phyloP scores from a whole-genome alignment of 2,888 invertebrate species.

The Euplexia lucipara region DNA sequence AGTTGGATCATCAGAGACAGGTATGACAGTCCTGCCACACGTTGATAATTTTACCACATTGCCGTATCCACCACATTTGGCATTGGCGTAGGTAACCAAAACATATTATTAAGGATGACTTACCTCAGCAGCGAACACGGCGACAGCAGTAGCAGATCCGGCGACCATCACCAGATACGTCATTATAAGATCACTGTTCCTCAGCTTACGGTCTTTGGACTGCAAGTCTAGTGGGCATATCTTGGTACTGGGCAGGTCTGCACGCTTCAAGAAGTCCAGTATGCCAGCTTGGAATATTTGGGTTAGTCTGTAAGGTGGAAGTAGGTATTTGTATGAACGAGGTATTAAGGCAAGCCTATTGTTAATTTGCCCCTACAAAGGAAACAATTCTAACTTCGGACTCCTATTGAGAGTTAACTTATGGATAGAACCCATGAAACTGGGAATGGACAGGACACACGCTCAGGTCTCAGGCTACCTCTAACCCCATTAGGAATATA shows the following conservation, averaged over 20 bases:
- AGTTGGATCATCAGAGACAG: too few relatives aligned
- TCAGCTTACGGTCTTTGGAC: constrained; percentile 94
- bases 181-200: constrained; percentile 94
- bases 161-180: constrained; percentile 94
- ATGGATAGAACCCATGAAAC: too few relatives aligned
- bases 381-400: neutral
- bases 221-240: constrained; percentile 96
- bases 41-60: too few relatives aligned
- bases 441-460: too few relatives aligned
- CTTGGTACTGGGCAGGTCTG: constrained; percentile 93
- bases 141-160: constrained; percentile 92
- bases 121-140: constrained; percentile 93
- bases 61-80: too few relatives aligned
- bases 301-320: constrained; percentile 89
- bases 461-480: too few relatives aligned
- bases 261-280: constrained; percentile 92
- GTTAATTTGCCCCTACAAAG: neutral
- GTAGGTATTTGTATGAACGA: neutral
- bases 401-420: neutral
- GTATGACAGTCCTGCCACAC: too few relatives aligned
- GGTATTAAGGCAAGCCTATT: neutral
- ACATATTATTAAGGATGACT: neutral
- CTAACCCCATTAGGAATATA: too few relatives aligned
- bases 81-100: neutral
- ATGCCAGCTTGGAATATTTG: constrained; percentile 94